Evolutionary conservation across 2,888 invertebrate species (phyloP).

Genomic region (Willowsia nigromaculata): DNA sequence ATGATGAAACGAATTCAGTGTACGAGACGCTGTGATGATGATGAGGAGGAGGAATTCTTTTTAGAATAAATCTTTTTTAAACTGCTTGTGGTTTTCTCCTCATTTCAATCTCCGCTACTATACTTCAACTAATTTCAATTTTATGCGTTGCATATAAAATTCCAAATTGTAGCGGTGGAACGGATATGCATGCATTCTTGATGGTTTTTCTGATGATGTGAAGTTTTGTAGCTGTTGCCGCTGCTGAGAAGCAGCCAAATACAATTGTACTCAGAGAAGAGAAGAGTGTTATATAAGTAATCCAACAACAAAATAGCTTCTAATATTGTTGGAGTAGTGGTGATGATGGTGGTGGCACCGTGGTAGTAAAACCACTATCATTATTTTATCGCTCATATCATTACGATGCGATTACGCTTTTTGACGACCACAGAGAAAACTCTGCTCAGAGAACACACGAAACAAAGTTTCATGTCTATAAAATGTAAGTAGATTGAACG

Average conservation of each 20-base stretch:
- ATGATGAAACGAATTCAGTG: conserved; percentile 38
- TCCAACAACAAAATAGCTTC: conserved; percentile 24
- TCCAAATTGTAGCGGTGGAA: background rate
- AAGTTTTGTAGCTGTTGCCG: background rate
- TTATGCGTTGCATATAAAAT: conserved; percentile 54
- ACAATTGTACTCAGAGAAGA: conserved; percentile 28
- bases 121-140: conserved; percentile 45
- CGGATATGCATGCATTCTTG: background rate
- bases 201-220: conserved; percentile 35
- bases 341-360: conserved; percentile 5
- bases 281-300: background rate
- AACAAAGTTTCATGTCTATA: background rate
- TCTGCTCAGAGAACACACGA: background rate
- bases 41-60: background rate
- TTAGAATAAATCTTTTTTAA: conserved; percentile 40
- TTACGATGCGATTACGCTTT: conserved; percentile 60
- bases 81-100: conserved; percentile 56
- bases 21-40: background rate
- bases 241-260: conserved; percentile 21
- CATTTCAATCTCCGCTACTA: conserved; percentile 3
- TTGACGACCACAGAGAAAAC: conserved; percentile 43
- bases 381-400: conserved; percentile 63
- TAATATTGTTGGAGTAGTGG: conserved; percentile 18
- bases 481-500: too few relatives aligned
- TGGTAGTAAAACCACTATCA: conserved; percentile 57